Base-by-base conservation (phyloP, 2,113 vertebrate species). In the Boulengeromyrus knoepffleri region DNA sequence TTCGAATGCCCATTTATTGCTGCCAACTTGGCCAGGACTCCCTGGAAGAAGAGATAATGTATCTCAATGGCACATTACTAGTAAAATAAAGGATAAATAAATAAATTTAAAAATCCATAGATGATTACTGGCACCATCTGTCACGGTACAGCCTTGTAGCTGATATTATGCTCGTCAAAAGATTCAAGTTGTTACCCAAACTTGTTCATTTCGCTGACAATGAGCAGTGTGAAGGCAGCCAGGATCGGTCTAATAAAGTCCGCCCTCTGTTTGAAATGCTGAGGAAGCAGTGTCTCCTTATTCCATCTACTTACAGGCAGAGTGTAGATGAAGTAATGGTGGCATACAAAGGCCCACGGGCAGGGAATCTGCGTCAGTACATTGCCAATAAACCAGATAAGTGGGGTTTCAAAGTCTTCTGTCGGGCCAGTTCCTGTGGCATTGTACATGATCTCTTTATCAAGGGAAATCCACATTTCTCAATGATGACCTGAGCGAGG, bases 321-420 rank as follows among this genome's bases (percentile, higher is more conserved):
- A 15, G 24, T 36, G 24, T 89, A n/a, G 42, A 89, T 27, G 80
- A 89, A 12, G 89, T 89, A 13, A 89, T 89, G 80, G 80, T 89
- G 12, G 53, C 80, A 2, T 89, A 89, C 52, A 89, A 89, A 50
- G 89, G 89, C 52, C 49, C 36, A 19, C 4, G 4, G 45, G 89
- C 80, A 58, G 89, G 53, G 2, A 85, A 85, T 10, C 80, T 85
- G 74, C 3, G 39, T 3, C 89, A 85, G 39, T 66, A 89, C 52
- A 89, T 85, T 24, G 5, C 45, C 36, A 89, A 89, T 50, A 89
- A 89, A 80, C 80, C 52, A 17, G 21, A 85, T 47, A 85, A 89
- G 36, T 85, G 89, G 89, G 89, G 80, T 8, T 85, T 89, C 17
- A 89, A 85, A 50, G 4, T 85, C 27, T 89, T 89, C 52, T 56